Base-by-base conservation (phyloP, 1,140 invertebrate genomes). In the Drosophila jambulina region DNA sequence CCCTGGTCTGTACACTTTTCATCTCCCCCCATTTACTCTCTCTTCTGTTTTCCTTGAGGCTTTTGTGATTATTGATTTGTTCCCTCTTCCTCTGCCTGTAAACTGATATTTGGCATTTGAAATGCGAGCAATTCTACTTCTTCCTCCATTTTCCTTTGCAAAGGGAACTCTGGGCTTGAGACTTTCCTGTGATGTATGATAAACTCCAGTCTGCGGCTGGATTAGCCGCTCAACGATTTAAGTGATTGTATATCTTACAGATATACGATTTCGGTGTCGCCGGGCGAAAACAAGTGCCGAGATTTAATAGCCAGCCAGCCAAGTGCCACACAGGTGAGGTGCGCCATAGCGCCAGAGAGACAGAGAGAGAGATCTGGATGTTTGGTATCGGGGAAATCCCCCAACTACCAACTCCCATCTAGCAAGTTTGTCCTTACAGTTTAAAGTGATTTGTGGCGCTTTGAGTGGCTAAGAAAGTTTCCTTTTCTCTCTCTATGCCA, bases 181-280 rank as follows among this genome's bases (percentile, higher is more conserved):
- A 27, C 63, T 65, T 45, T 25, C 25, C 74, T 65, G 54, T 76
- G 75, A 76, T 76, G 71, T 76, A 76, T 76, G 74, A 76, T 76
- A 76, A 75, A 76, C 74, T 75, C 49, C 32, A 57, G 72, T 71
- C 72, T 88, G 81, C 85, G 70, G 54, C 70, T 72, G 85, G 84
- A 88, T 88, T 88, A 88, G 84, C 78, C 65, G 84, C 84, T 84
- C 85, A 85, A 78, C 84, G 84, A 90, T 90, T 88, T 90, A 88
- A 88, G 84, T 88, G 84, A 88, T 88, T 88, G 81, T 88, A 88
- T 88, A 88, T 88, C 85, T 88, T 88, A 81, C 80, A 87, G 83
- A 88, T 84, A 86, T 79, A 87, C 77, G 77, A 90, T 88, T 88
- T 74, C 58, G 68, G 43, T 59, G 48, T 51, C 62, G 36, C 40